These are phyloP conservation scores for Melitaea cinxia DNA, from an alignment of 1,140 invertebrate genomes.

Conservation along the genomic window DNA sequence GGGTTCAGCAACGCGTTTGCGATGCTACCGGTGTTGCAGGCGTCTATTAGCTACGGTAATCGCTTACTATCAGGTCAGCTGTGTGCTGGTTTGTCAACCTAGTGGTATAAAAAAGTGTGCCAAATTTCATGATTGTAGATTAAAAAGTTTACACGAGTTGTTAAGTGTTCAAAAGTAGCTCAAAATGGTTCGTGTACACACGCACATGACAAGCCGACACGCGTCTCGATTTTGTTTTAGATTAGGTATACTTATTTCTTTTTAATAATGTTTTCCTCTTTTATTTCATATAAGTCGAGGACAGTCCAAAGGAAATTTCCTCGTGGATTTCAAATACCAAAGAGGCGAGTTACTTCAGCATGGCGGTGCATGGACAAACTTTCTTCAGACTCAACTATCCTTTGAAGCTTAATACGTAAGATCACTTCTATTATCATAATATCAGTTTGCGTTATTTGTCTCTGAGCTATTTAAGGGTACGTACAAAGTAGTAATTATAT, in stretches of 20 bases:
- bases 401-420: slow-evolving; percentile 85
- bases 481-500: too few relatives aligned
- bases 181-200: too few relatives aligned
- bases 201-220: too few relatives aligned
- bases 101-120: too few relatives aligned
- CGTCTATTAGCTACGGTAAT: too few relatives aligned
- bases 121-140: not conserved
- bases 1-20: too few relatives aligned
- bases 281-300: slow-evolving; percentile 82
- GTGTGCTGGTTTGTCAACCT: too few relatives aligned
- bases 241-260: not conserved
- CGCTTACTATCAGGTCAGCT: not conserved
- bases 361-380: slow-evolving; percentile 90
- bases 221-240: too few relatives aligned
- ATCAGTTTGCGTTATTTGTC: too few relatives aligned
- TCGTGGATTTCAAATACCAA: slow-evolving; percentile 90
- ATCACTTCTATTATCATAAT: slow-evolving; percentile 12
- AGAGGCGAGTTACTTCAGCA: slow-evolving; percentile 89
- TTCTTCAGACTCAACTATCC: slow-evolving; percentile 92
- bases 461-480: too few relatives aligned
- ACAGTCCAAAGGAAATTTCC: slow-evolving; percentile 87
- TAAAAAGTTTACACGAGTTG: not conserved
- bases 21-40: too few relatives aligned
- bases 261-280: not conserved
- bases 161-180: too few relatives aligned